Percentiles rank a stretch among this genome's conserved stretches.
Conservation (phyloP, 2,888 invertebrate species). For the Marasmarcha lunaedactyla region DNA sequence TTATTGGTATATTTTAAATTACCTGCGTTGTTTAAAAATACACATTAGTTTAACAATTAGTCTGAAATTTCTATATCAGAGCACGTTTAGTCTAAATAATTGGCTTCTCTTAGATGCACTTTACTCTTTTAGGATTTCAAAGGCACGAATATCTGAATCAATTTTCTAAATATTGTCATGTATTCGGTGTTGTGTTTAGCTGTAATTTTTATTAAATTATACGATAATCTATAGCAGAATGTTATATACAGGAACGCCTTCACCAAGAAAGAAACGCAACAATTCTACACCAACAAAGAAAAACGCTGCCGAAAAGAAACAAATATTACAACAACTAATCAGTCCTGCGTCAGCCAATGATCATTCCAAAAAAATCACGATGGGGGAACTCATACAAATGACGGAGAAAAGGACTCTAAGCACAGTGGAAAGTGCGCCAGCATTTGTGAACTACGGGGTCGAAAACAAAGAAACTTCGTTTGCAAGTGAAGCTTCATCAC, state of each 20-base stretch:
- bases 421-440: conserved; percentile 59
- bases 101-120: conserved; percentile 56
- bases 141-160: conserved; percentile 32
- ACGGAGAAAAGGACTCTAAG: conserved; percentile 71
- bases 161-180: conserved; percentile 11
- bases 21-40: too few species aligned
- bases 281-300: conserved; percentile 84
- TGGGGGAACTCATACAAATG: conserved; percentile 81
- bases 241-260: conserved; percentile 74
- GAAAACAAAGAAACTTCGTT: conserved; percentile 74
- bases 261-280: conserved; percentile 82
- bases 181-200: conserved; percentile 7
- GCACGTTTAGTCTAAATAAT: conserved; percentile 33
- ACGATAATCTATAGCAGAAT: not conserved
- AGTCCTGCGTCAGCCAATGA: conserved; percentile 76
- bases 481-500: conserved; percentile 59
- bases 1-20: too few species aligned
- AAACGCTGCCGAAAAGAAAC: conserved; percentile 81
- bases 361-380: conserved; percentile 72
- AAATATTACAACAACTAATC: conserved; percentile 82
- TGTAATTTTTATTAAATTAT: not conserved
- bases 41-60: conserved; percentile 8
- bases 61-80: conserved; percentile 5
- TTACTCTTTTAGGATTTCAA: conserved; percentile 20
- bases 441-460: conserved; percentile 52